Percentiles rank a stretch among this genome's conserved stretches.
These are phyloP conservation scores for Australoheros scitulus DNA, from an alignment of 2,113 vertebrate species.

Conservation along the genomic window DNA sequence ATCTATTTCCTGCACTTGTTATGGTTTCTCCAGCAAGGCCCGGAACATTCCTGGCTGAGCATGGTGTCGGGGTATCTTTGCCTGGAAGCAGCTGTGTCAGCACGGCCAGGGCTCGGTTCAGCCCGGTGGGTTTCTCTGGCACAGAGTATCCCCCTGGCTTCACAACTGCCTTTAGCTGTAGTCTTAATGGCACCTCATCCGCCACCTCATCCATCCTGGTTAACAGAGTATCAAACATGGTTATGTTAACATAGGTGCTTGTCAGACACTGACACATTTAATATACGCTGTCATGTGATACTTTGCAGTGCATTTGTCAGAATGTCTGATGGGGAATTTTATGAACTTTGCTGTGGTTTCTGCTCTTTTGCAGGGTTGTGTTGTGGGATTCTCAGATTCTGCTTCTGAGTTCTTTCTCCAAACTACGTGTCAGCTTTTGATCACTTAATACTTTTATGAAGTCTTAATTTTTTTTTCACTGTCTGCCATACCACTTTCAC, in stretches of 20 bases:
- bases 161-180: conserved; percentile 20
- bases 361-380: conserved; percentile 12
- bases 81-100: conserved; percentile 87
- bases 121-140: conserved; percentile 51
- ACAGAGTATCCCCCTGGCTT: neutral
- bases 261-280: conserved; percentile 40
- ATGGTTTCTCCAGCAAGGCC: conserved; percentile 87
- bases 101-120: conserved; percentile 72
- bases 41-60: conserved; percentile 75
- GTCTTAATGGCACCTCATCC: conserved; percentile 30
- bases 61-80: conserved; percentile 65
- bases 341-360: conserved; percentile 56
- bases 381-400: conserved; percentile 46
- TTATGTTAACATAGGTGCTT: conserved; percentile 21
- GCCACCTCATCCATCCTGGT: conserved; percentile 55
- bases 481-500: conserved; percentile 17
- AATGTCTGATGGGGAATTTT: conserved; percentile 40
- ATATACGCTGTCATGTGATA: conserved; percentile 44
- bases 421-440: conserved; percentile 17
- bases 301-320: conserved; percentile 34
- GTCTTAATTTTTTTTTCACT: conserved; percentile 13
- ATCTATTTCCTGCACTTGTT: conserved; percentile 95
- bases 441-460: conserved; percentile 41
- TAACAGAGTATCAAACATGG: conserved; percentile 24
- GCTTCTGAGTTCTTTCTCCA: conserved; percentile 15